Conservation (phyloP, 2,888 invertebrate species). For the Conops quadrifasciatus region DNA sequence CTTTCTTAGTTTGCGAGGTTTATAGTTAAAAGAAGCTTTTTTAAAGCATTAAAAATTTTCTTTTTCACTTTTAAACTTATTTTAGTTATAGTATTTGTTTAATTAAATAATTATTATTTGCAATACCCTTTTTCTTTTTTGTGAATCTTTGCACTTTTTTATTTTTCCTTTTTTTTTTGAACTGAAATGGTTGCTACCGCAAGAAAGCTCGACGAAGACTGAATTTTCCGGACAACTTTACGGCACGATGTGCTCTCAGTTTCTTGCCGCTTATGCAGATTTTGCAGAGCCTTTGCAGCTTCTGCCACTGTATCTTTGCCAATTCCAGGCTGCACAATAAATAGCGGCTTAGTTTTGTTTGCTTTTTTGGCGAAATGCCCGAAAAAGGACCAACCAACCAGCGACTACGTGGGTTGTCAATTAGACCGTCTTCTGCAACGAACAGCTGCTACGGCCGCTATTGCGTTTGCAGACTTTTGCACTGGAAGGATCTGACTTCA, state of each 20-base stretch:
- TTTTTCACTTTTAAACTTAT: slow-evolving; percentile 2
- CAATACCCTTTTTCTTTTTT: slow-evolving; percentile 11
- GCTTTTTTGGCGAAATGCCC: slow-evolving; percentile 27
- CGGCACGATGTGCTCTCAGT: slow-evolving; percentile 26
- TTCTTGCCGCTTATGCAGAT: neutral
- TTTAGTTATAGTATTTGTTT: slow-evolving; percentile 26
- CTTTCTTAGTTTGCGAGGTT: neutral
- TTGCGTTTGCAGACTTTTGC: slow-evolving; percentile 15
- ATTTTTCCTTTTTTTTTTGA: slow-evolving; percentile 25
- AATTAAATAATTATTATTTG: slow-evolving; percentile 20
- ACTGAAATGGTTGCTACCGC: slow-evolving; percentile 56
- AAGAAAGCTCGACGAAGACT: slow-evolving; percentile 65
- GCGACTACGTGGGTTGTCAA: too few relatives aligned
- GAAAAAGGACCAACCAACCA: neutral
- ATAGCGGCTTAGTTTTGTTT: neutral
- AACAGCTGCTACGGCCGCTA: neutral
- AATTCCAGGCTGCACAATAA: slow-evolving; percentile 33
- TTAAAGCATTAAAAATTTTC: slow-evolving; percentile 4
- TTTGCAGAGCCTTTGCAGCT: slow-evolving; percentile 1
- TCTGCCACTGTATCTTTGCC: slow-evolving; percentile 17
- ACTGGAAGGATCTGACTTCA: slow-evolving; percentile 19
- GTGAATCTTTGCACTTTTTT: slow-evolving; percentile 34
- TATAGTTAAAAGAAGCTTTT: neutral
- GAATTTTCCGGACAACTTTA: slow-evolving; percentile 43
- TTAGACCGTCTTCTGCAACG: too few relatives aligned